Evolutionary conservation across 1,140 invertebrate genomes (phyloP).

Genomic region (Aphaenogaster rudis): DNA sequence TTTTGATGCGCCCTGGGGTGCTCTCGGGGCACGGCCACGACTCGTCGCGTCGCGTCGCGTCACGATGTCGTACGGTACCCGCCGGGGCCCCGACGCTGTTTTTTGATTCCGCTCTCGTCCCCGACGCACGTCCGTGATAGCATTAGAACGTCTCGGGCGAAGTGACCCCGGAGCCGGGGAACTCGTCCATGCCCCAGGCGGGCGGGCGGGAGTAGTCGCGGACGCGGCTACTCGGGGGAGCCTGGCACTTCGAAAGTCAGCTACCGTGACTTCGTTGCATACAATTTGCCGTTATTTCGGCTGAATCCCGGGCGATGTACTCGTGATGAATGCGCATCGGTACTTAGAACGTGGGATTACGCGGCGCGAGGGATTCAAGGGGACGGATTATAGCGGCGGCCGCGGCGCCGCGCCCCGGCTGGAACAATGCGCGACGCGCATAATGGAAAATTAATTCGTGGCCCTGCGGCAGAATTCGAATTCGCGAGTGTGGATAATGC

Average conservation of each 20-base stretch:
- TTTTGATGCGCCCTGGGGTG: conserved; percentile 75
- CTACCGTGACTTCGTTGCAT: conserved; percentile 67
- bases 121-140: conserved; percentile 50
- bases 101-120: conserved; percentile 53
- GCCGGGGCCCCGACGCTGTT: conserved; percentile 30
- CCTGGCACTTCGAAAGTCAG: conserved; percentile 60
- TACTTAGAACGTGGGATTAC: conserved; percentile 9
- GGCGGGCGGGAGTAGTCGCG: background rate
- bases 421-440: conserved; percentile 28
- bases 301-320: conserved; percentile 42
- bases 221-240: background rate
- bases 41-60: conserved; percentile 37
- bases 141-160: conserved; percentile 39
- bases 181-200: background rate
- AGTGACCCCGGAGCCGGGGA: conserved; percentile 22
- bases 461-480: conserved; percentile 15
- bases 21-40: conserved; percentile 61
- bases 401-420: background rate
- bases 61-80: conserved; percentile 33
- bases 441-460: conserved; percentile 55
- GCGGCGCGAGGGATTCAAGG: background rate
- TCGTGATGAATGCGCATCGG: conserved; percentile 24
- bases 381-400: conserved; percentile 1
- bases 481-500: conserved; percentile 6
- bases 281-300: conserved; percentile 56